phyloP scores from a whole-genome alignment of 1,140 invertebrate genomes.

The Leptinotarsa undecemlineata region DNA sequence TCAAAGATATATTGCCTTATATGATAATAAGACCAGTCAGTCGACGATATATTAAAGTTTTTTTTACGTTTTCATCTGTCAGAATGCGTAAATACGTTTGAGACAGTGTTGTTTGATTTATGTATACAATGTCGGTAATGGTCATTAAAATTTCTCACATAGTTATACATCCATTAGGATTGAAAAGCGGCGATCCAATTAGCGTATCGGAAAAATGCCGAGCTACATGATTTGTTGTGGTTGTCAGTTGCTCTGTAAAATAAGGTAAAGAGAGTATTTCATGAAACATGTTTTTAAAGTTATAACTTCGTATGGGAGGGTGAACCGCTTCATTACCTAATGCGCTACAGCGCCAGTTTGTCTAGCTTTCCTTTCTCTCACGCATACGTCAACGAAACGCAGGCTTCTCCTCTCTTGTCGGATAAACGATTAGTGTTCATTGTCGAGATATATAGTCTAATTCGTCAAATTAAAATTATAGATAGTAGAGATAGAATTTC shows the following conservation, averaged over 20 bases:
- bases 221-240: neutral
- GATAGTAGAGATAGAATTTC: too few species aligned
- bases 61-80: neutral
- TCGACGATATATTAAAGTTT: neutral
- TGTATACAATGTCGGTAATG: neutral
- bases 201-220: neutral
- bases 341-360: too few species aligned
- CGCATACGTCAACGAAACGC: too few species aligned
- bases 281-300: neutral
- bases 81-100: neutral
- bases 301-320: too few species aligned
- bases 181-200: neutral
- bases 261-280: neutral
- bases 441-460: too few species aligned
- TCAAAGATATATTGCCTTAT: conserved; percentile 6
- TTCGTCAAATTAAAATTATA: too few species aligned
- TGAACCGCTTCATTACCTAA: too few species aligned
- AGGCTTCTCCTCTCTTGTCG: too few species aligned
- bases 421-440: too few species aligned
- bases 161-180: neutral
- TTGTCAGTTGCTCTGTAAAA: neutral
- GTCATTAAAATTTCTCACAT: conserved; percentile 3
- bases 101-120: neutral
- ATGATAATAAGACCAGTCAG: conserved; percentile 2
- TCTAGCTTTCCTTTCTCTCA: too few species aligned